A percentile compares a stretch with the other conserved stretches of the same genome.
These are phyloP conservation scores for Chymomyza fuscimana DNA, from an alignment of 2,888 invertebrate genomes.

Conservation along the genomic window DNA sequence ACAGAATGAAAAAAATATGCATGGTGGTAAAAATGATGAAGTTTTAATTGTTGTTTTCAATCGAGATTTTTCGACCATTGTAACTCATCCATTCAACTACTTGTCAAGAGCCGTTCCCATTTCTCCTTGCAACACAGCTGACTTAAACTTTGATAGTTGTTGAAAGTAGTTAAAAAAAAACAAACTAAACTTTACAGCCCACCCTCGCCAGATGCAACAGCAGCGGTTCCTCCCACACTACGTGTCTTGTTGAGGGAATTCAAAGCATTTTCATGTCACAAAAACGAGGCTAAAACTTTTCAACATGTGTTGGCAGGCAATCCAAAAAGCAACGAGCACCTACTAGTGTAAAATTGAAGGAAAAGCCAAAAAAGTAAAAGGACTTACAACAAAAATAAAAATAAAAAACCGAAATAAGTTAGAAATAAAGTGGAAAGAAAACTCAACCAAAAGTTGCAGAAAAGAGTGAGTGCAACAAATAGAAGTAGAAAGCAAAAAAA, in stretches of 20 bases:
- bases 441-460: conserved; percentile 58
- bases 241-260: conserved; percentile 65
- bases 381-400: not conserved
- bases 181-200: too few relatives aligned
- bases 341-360: conserved; percentile 13
- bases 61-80: too few relatives aligned
- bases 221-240: not conserved
- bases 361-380: conserved; percentile 1
- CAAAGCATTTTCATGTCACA: conserved; percentile 71
- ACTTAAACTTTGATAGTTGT: too few relatives aligned
- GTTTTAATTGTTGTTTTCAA: too few relatives aligned
- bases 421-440: conserved; percentile 40
- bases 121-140: too few relatives aligned
- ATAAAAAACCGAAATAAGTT: not conserved
- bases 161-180: too few relatives aligned
- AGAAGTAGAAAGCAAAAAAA: conserved; percentile 8
- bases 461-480: conserved; percentile 19
- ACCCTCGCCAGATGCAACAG: not conserved
- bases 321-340: not conserved
- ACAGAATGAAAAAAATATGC: too few relatives aligned
- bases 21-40: too few relatives aligned
- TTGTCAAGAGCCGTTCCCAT: too few relatives aligned
- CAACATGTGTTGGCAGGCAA: conserved; percentile 68
- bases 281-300: conserved; percentile 65
- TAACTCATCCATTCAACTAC: too few relatives aligned